These are phyloP conservation scores for Mya arenaria DNA, from an alignment of 1,140 invertebrate genomes.

Conservation along the genomic window DNA sequence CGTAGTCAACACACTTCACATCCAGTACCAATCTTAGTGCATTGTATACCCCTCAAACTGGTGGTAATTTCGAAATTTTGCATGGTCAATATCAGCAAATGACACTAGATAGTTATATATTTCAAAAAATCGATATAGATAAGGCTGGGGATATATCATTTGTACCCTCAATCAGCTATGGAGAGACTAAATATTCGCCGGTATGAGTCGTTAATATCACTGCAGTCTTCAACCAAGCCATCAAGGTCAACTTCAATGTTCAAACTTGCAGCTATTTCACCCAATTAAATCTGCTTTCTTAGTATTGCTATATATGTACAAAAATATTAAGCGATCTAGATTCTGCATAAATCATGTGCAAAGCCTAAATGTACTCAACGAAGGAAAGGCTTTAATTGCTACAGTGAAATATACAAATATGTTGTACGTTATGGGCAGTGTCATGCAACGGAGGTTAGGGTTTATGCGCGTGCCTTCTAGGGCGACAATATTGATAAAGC, in stretches of 20 bases:
- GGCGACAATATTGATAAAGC: too few relatives aligned
- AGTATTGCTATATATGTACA: background rate
- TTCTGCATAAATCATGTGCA: too few relatives aligned
- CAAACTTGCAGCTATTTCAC: background rate
- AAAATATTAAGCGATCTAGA: too few relatives aligned
- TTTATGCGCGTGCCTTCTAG: too few relatives aligned
- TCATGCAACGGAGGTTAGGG: too few relatives aligned
- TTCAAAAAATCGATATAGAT: slow-evolving; percentile 25
- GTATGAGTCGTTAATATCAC: background rate
- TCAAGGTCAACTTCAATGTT: slow-evolving; percentile 37
- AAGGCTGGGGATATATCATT: background rate
- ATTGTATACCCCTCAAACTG: slow-evolving; percentile 42
- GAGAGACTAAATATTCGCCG: background rate
- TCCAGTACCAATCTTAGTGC: slow-evolving; percentile 38
- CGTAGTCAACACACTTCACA: slow-evolving; percentile 4
- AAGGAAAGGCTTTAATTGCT: too few relatives aligned
- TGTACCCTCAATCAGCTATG: background rate
- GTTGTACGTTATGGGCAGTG: too few relatives aligned
- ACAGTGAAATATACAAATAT: too few relatives aligned
- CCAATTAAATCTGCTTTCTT: slow-evolving; percentile 19
- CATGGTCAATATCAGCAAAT: slow-evolving; percentile 14
- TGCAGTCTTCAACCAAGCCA: slow-evolving; percentile 29
- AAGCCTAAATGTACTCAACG: too few relatives aligned
- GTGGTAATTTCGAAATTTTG: slow-evolving; percentile 17
- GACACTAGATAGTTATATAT: slow-evolving; percentile 36